Base-by-base conservation (phyloP, 2,797 vertebrate species). In the Peromyscus melanophrys region DNA sequence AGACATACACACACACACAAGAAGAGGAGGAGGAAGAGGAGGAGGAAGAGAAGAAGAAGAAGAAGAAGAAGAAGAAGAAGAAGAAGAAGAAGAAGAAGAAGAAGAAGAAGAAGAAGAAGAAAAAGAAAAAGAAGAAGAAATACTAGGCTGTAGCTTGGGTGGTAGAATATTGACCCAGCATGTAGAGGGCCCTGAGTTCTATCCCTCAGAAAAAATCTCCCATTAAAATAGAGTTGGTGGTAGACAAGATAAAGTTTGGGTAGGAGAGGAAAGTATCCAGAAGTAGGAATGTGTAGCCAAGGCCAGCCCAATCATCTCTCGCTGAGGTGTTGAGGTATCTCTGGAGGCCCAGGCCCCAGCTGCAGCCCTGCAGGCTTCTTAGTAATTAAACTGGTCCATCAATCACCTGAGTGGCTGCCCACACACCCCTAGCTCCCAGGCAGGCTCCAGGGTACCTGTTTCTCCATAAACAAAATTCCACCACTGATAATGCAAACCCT, bases 381-480 rank as follows among this genome's bases (percentile, higher is more conserved):
- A 81, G 75, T 55, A 57, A n/a, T 55, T 25, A 85, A 75, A 40
- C 31, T 31, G 2, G 59, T 69, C 63, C 85, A 94, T 96, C 89
- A 8, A 87, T 94, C 93, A 81, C 77, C 83, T 61, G 43, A 82
- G 55, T 19, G 1, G 19, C 2, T 27, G 11, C 75, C 29, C 27
- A 29, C 23, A 1, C 69, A 5, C 34, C 63, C 43, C 9, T 29
- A 46, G 40, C 19, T 13, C 23, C 46, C 52, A 7, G n/a, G 59
- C 13, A 0, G 71, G n/a, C 94, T 89, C 94, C 34, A 13, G 82
- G 97, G 82, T 92, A 97, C 95, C 98, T 97, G 98, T 97, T 92
- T 97, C 97, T 97, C 97, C 84, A 77, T 76, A 98, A 98, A 96
- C 96, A 91, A 98, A 98, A 98, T 96, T 97, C 92, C 92, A 95